Evolutionary conservation across 2,113 vertebrate species (phyloP).

Genomic region (Proterorhinus semilunaris): DNA sequence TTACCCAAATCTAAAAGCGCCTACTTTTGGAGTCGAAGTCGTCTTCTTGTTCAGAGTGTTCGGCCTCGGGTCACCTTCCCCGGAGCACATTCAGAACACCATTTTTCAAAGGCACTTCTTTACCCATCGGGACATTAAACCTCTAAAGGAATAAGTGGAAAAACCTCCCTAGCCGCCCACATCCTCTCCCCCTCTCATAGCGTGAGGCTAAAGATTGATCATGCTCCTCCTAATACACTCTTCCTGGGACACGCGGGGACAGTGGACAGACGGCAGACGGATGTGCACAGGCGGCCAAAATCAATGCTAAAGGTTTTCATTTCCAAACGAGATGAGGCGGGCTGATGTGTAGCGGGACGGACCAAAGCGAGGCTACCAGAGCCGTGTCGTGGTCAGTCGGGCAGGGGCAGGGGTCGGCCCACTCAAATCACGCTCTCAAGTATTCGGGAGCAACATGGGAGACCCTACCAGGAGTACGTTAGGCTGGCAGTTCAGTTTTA

Average conservation of each 20-base stretch:
- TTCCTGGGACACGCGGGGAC: constrained; percentile 45
- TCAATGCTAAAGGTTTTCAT: constrained; percentile 71
- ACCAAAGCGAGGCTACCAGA: constrained; percentile 20
- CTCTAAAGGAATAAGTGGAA: constrained; percentile 7
- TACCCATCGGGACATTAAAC: constrained; percentile 8
- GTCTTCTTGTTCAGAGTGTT: not conserved
- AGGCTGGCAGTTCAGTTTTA: too few species aligned
- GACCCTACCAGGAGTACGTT: too few species aligned
- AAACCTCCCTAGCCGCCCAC: constrained; percentile 20
- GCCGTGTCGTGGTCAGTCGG: constrained; percentile 33
- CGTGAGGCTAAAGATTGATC: constrained; percentile 36
- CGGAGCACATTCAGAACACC: not conserved
- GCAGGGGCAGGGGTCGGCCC: not conserved
- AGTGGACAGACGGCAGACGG: constrained; percentile 58
- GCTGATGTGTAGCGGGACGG: constrained; percentile 55
- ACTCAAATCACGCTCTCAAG: not conserved
- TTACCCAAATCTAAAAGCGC: too few species aligned
- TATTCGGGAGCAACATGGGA: not conserved
- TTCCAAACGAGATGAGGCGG: constrained; percentile 62
- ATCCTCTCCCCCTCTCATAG: constrained; percentile 1
- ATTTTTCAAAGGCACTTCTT: constrained; percentile 7
- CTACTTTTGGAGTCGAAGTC: too few species aligned
- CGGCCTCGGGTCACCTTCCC: constrained; percentile 1
- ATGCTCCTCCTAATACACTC: constrained; percentile 42
- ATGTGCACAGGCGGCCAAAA: constrained; percentile 62